Evolutionary conservation across 2,797 vertebrate species (phyloP).

Genomic region (Chrosomus eos): DNA sequence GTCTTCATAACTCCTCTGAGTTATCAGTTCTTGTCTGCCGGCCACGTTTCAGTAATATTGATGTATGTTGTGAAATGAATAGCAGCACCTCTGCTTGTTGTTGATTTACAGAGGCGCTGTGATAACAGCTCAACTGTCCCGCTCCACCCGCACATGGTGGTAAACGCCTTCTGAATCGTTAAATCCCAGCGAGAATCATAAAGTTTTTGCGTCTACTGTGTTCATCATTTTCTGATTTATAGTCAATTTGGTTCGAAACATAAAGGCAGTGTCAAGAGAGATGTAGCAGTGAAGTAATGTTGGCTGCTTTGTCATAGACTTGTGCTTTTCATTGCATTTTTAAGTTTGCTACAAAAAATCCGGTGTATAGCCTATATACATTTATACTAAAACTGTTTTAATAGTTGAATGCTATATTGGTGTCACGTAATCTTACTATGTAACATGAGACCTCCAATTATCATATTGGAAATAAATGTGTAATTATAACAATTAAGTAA

Average conservation of each 20-base stretch:
- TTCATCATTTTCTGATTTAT: conserved; percentile 15
- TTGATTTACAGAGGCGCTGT: conserved; percentile 64
- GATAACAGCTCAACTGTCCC: conserved; percentile 59
- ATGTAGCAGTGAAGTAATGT: neutral
- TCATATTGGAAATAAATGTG: too few relatives aligned
- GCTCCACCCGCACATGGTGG: conserved; percentile 51
- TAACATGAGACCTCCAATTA: neutral
- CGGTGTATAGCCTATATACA: too few relatives aligned
- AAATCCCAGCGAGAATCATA: conserved; percentile 10
- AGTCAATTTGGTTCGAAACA: neutral
- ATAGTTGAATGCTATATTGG: neutral
- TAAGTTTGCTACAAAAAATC: neutral
- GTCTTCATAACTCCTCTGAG: conserved; percentile 61
- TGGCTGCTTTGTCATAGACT: neutral
- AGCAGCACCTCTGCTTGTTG: conserved; percentile 51
- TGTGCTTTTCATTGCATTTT: neutral
- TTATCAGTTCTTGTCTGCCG: conserved; percentile 68
- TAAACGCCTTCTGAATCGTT: conserved; percentile 67
- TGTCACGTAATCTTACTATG: neutral
- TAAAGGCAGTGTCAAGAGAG: conserved; percentile 3
- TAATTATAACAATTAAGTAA: neutral
- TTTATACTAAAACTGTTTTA: neutral
- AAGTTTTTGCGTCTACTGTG: neutral
- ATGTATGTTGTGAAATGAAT: conserved; percentile 69
- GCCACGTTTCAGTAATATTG: conserved; percentile 62